A percentile compares a stretch with the other conserved stretches of the same genome.
Conservation (phyloP, 1,140 invertebrate genomes). For the Drosophila tani region DNA sequence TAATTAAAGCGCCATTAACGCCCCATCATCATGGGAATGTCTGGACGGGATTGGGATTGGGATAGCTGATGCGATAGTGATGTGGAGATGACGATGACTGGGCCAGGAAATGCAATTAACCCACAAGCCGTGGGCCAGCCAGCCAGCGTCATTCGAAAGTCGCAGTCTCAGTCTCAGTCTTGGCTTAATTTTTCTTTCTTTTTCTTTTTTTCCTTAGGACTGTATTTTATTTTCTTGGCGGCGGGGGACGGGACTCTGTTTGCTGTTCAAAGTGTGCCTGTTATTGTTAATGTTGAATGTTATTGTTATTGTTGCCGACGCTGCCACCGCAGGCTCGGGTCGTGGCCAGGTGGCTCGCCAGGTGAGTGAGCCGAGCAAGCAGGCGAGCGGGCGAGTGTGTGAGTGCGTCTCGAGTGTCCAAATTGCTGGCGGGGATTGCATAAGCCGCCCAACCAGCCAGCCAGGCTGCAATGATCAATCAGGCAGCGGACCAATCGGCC, state of each 20-base stretch:
- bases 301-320: constrained; percentile 20
- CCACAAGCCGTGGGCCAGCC: constrained; percentile 53
- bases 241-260: neutral
- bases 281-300: constrained; percentile 29
- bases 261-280: constrained; percentile 36
- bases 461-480: constrained; percentile 42
- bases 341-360: constrained; percentile 43
- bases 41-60: constrained; percentile 8
- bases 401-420: constrained; percentile 45
- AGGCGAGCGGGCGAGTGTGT: neutral
- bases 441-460: constrained; percentile 25
- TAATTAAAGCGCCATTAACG: constrained; percentile 77
- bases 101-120: constrained; percentile 80
- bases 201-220: neutral
- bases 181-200: constrained; percentile 1
- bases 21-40: constrained; percentile 52
- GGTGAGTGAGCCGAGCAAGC: neutral
- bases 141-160: constrained; percentile 66
- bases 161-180: constrained; percentile 5
- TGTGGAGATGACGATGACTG: constrained; percentile 27
- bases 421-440: constrained; percentile 60
- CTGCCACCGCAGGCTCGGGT: constrained; percentile 35
- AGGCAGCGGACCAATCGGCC: constrained; percentile 31
- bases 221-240: constrained; percentile 1
- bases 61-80: constrained; percentile 15